Evolutionary conservation across 2,888 invertebrate species (phyloP), one percentile per base, ranked within the genome.

Genomic region (Apamea sordens): DNA sequence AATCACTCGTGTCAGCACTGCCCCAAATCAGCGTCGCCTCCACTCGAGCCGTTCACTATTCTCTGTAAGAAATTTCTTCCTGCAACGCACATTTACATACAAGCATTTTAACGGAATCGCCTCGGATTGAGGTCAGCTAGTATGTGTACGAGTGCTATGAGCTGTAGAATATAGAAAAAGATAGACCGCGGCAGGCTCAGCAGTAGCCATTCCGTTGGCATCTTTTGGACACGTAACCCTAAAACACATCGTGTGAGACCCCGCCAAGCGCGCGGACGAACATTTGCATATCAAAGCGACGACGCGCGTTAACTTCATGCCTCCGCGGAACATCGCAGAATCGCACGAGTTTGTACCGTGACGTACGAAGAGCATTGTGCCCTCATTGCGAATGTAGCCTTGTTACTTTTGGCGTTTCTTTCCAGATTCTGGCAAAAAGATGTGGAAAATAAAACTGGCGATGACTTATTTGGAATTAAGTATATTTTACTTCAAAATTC

Each of bases 261-360:
- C 72, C 28, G 63, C 76, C 65, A 18, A 5, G 59, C 36, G 50
- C 67, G 61, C 53, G 82, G 69, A 69, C 82, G 50, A 21, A 61
- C 65, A 88, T 89, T 89, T 70, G 82, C 89, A 89, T 89, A 85
- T 88, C 89, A 89, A 89, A 89, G 89, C 83, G 77, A 53, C 79
- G 82, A 63, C 82, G 80, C 83, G 83, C 79, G 77, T 76, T 82
- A 77, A 86, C 84, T 80, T 80, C 84, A 87, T 83, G 85, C 69
- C 64, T 81, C 64, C 72, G 72, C 75, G 63, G 64, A 75, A 61
- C 36, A 73, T 67, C 65, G 77, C 67, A 21, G 56, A 56, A 32
- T 44, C 73, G 71, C 36, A 44, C 67, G 67, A 71, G 15, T 8
- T 71, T 18, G 28, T 65, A 44, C 65, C 11, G n/a, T 7, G 36